Conservation (phyloP, 2,113 vertebrate species). For the Rostratula benghalensis region DNA sequence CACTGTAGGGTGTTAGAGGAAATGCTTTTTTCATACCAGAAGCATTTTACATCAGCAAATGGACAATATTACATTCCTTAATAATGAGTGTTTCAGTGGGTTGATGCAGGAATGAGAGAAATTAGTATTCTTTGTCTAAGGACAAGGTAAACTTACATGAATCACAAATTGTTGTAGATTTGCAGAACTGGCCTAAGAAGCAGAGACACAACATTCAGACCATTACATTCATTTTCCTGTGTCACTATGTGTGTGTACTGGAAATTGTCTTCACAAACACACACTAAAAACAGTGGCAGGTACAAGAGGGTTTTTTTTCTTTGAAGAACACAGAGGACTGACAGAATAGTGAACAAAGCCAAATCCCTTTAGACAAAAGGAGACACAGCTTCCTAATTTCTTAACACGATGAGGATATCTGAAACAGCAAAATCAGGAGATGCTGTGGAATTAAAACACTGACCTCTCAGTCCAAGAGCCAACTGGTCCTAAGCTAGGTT, state of each 20-base stretch:
- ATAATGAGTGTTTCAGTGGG: background rate
- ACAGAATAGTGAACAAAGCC: background rate
- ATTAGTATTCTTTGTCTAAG: background rate
- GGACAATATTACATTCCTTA: background rate
- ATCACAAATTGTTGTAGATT: background rate
- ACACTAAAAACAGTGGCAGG: background rate
- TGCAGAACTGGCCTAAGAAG: background rate
- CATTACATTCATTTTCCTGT: background rate
- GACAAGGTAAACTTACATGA: background rate
- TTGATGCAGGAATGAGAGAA: background rate
- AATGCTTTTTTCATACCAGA: constrained; percentile 34
- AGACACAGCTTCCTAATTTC: background rate
- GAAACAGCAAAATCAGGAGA: constrained; percentile 23
- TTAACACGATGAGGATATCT: background rate
- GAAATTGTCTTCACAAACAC: constrained; percentile 1
- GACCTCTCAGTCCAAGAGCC: background rate
- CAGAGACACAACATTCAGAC: background rate
- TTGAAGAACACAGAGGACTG: background rate
- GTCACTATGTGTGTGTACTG: background rate
- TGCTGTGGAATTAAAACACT: background rate
- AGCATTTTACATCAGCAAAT: constrained; percentile 7
- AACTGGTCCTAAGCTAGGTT: background rate
- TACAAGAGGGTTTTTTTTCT: background rate
- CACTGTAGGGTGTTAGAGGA: background rate
- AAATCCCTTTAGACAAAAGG: background rate